These are phyloP conservation scores for Pseudoips prasinana DNA, from an alignment of 2,888 invertebrate genomes.

Conservation along the genomic window DNA sequence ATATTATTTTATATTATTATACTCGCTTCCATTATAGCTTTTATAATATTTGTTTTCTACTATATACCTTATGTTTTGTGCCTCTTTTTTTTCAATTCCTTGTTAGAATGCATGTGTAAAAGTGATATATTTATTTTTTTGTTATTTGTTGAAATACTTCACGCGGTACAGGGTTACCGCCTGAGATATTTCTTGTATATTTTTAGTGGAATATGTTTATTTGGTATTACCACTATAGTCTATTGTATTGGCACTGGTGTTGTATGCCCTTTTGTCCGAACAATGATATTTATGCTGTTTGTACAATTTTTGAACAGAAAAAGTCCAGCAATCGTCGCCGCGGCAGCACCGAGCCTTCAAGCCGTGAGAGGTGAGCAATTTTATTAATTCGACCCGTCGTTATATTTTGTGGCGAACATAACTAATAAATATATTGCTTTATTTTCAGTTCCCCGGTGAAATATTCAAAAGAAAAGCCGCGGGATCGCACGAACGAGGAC, in stretches of 20 bases:
- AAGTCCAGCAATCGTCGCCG: conserved; percentile 69
- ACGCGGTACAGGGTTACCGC: conserved; percentile 26
- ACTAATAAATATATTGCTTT: not conserved
- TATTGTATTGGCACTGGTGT: conserved; percentile 81
- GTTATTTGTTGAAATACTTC: conserved; percentile 51
- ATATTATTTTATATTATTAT: conserved; percentile 39
- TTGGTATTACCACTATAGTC: conserved; percentile 78
- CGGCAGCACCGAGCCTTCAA: conserved; percentile 61
- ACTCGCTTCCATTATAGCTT: conserved; percentile 73
- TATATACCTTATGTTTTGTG: conserved; percentile 49
- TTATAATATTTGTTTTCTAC: conserved; percentile 46
- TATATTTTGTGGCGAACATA: not conserved
- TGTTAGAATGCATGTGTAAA: conserved; percentile 69
- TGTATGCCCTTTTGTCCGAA: conserved; percentile 37
- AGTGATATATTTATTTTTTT: conserved; percentile 50
- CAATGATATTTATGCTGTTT: conserved; percentile 42
- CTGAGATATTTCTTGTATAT: conserved; percentile 52
- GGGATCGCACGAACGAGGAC: conserved; percentile 55
- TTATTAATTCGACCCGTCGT: conserved; percentile 2
- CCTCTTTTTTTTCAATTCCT: conserved; percentile 56
- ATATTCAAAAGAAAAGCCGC: conserved; percentile 52
- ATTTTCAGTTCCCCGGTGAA: conserved; percentile 69
- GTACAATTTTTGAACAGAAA: conserved; percentile 69
- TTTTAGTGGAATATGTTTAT: conserved; percentile 61
- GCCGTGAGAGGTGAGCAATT: conserved; percentile 69